phyloP scores from a whole-genome alignment of 1,140 invertebrate species.

The Drosophila kikkawai region DNA sequence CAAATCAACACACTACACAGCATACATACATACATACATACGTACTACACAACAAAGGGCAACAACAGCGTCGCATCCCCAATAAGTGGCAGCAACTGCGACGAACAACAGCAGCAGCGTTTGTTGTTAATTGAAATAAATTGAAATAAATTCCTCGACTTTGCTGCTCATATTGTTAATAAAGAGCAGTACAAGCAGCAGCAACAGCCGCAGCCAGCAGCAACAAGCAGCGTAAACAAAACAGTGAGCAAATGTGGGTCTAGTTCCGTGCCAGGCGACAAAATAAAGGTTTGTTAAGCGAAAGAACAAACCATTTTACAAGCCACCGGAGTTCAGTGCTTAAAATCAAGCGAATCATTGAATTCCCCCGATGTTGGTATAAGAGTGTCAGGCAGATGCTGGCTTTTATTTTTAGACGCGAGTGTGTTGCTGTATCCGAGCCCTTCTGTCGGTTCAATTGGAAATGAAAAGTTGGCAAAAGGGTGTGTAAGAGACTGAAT shows the following conservation, averaged over 20 bases:
- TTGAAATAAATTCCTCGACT: slow-evolving; percentile 79
- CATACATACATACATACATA: neutral
- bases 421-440: slow-evolving; percentile 22
- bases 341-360: neutral
- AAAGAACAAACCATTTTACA: neutral
- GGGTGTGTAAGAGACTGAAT: neutral
- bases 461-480: slow-evolving; percentile 15
- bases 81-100: slow-evolving; percentile 67
- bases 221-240: slow-evolving; percentile 51
- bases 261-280: slow-evolving; percentile 15
- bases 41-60: slow-evolving; percentile 40
- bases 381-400: slow-evolving; percentile 1
- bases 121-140: slow-evolving; percentile 82
- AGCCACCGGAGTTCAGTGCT: neutral
- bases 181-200: slow-evolving; percentile 54
- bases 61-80: slow-evolving; percentile 41
- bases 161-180: slow-evolving; percentile 80
- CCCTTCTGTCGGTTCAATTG: slow-evolving; percentile 3
- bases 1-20: neutral
- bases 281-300: slow-evolving; percentile 2
- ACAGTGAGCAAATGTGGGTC: slow-evolving; percentile 35
- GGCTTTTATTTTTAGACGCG: slow-evolving; percentile 30
- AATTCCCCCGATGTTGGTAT: slow-evolving; percentile 18
- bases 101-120: slow-evolving; percentile 31
- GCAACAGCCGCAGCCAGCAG: slow-evolving; percentile 19